A percentile compares a stretch with the other conserved stretches of the same genome.
Conservation (phyloP, 2,888 invertebrate genomes). For the Apamea epomidion region DNA sequence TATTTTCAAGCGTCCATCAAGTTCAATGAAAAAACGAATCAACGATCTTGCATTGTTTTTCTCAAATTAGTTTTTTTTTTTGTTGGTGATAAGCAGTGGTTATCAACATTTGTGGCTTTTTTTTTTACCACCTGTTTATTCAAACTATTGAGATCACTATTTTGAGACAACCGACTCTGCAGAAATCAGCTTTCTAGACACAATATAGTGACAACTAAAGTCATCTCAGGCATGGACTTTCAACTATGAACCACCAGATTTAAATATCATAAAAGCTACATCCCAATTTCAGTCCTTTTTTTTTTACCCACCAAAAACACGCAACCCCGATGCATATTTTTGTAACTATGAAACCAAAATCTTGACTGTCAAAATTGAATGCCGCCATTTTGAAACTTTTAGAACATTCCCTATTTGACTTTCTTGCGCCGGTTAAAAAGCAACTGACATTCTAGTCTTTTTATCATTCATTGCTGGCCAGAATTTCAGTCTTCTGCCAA, state of each 20-base stretch:
- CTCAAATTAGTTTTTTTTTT: slow-evolving; percentile 13
- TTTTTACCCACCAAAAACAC: neutral
- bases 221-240: neutral
- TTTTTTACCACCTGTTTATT: neutral
- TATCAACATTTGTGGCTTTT: neutral
- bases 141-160: neutral
- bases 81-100: neutral
- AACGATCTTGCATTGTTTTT: slow-evolving; percentile 6
- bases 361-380: neutral
- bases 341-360: neutral
- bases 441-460: slow-evolving; percentile 47
- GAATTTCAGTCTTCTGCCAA: slow-evolving; percentile 11
- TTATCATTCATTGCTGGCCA: slow-evolving; percentile 1
- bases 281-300: neutral
- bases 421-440: slow-evolving; percentile 38
- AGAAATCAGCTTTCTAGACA: slow-evolving; percentile 24
- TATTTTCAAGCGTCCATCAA: neutral
- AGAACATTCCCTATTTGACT: neutral
- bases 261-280: neutral
- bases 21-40: slow-evolving; percentile 28
- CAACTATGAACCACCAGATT: neutral
- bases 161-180: slow-evolving; percentile 25
- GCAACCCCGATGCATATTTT: neutral
- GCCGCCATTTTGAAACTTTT: neutral
- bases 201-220: slow-evolving; percentile 10